A percentile compares a stretch with the other conserved stretches of the same genome.
Evolutionary conservation across 2,797 vertebrate species (phyloP).

Genomic region (Danio jaintianensis): DNA sequence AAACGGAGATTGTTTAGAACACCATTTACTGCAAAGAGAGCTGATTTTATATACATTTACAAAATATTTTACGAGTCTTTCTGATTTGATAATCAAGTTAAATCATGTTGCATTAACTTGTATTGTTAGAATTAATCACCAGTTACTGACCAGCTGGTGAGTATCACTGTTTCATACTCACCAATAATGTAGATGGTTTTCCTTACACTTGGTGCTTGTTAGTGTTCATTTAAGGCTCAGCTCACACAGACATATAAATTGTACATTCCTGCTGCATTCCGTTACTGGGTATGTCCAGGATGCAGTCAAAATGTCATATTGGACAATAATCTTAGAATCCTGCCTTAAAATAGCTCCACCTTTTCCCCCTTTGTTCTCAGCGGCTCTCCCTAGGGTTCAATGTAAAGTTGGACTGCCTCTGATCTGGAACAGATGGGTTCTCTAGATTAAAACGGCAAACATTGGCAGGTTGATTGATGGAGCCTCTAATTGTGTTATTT

Average conservation of each 20-base stretch:
- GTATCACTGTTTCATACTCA: no score
- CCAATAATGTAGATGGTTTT: no score
- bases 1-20: no score
- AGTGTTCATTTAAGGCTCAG: constrained; percentile 11
- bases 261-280: constrained; percentile 16
- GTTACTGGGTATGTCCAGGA: not conserved
- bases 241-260: constrained; percentile 24
- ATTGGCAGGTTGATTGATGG: constrained; percentile 52
- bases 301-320: constrained; percentile 16
- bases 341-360: not conserved
- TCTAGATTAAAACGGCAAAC: constrained; percentile 28
- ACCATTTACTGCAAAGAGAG: no score
- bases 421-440: constrained; percentile 38
- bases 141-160: no score
- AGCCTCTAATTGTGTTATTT: constrained; percentile 13
- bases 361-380: not conserved
- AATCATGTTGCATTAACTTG: no score
- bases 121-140: no score
- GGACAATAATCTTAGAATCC: not conserved
- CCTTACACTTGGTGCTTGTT: not conserved
- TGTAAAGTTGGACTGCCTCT: constrained; percentile 28
- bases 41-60: no score
- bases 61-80: no score
- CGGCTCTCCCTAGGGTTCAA: not conserved
- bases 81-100: no score